Evolutionary conservation across 1,140 invertebrate genomes (phyloP), one percentile per base, ranked within the genome.

Genomic region (Argopecten irradians): DNA sequence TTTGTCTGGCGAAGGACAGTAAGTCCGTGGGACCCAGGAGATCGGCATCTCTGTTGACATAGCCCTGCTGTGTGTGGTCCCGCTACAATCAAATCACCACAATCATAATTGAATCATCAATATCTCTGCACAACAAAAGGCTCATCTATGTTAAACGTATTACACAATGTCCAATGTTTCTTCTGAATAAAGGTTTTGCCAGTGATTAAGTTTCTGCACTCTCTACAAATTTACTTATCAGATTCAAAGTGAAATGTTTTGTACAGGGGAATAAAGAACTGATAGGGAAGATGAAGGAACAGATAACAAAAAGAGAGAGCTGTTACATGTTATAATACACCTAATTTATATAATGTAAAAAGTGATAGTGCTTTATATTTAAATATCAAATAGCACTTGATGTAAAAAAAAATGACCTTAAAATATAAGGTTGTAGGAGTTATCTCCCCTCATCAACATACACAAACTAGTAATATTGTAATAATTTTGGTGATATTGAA

Each of bases 1-100:
- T 93, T 86, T 95, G 94, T 82, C 93, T 87, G 32, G 93, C 94
- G 84, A 94, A 93, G 7, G 93, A 93, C 19, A 95, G 85, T 43
- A 95, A 87, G 88, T 94, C 93, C 83, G 86, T 83, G 11, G 91
- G 90, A 8, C 90, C 91, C 14, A 94, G 86, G 41, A 91, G 36
- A 28, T 93, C 92, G 5, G 87, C 84, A 83, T 92, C 92, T 32
- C 89, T 86, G 89, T 93, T 93, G 16, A 92, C 55, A 87, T 94
- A 92, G 35, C 87, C 85, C 34, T 86, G 89, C 2, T 82, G 71
- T 34, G 22, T 82, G 16, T 71, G 71, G 16, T 88, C 88, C 43
- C 88, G 35, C 90, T 91, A 83, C n/a, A 90, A 91, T 41, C 41
- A 84, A 84, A 84, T 71, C 28, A 71, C 55, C 55, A n/a, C 55